Base-by-base conservation (phyloP, 2,113 vertebrate genomes). In the Gymnobelideus leadbeateri region DNA sequence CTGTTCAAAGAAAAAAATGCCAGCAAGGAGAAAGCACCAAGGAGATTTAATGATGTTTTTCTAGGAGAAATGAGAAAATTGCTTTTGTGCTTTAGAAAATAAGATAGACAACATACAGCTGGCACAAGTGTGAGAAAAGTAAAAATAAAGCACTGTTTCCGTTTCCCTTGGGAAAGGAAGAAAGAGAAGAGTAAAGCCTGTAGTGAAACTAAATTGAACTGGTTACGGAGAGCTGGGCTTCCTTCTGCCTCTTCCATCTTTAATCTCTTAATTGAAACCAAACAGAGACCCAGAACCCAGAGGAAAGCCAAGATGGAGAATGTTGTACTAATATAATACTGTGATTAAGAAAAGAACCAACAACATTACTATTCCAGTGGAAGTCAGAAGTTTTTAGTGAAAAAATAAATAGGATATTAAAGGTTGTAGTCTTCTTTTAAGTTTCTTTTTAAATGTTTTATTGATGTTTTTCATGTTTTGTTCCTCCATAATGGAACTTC, bases 41-140 rank as follows among this genome's bases (percentile, higher is more conserved):
- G 90, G 54, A 57, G 37, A 55, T 89, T 77, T 95, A 37, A 90
- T 54, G 90, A 52, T 90, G 55, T 51, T 91, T 91, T 96, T 92
- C 92, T 89, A 89, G 95, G 93, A 93, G 92, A 91, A 84, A 55
- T 90, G 68, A 96, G 68, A 90, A 51, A 84, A 93, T 92, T 93
- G 55, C 26, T 51, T 94, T 51, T 89, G 52, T 23, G 23, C 91
- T 97, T 96, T 50, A 95, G 94, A 89, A 97, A 77, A 68, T 6
- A 91, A 25, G 89, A 89, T 26, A 57, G 26, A 95, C 91, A 93
- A 96, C 92, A 91, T 25, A 26, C 0, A 24, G 91, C 0, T 28
- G 9, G 93, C 46, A n/a, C 31, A 8, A 28, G 55, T 26, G 14
- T 37, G 25, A 54, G 51, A 89, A 46, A 90, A 50, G 89, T 24